Evolutionary conservation across 2,888 invertebrate genomes (phyloP).

Genomic region (Neoitamus cyanurus): DNA sequence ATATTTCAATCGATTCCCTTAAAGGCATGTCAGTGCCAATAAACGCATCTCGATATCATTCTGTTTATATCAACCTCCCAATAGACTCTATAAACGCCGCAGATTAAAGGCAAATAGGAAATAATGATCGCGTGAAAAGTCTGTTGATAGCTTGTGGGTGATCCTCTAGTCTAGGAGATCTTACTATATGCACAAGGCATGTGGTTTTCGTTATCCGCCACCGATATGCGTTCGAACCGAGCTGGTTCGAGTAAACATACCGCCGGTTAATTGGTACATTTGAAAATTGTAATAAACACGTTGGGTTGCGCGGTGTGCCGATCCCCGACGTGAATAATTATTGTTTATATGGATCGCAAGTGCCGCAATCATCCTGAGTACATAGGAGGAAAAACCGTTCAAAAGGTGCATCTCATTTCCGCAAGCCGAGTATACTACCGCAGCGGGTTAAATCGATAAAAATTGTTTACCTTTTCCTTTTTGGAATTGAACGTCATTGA

Average conservation of each 20-base stretch:
- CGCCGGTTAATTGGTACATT: slow-evolving; percentile 29
- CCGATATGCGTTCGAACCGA: slow-evolving; percentile 57
- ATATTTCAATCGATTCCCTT: background rate
- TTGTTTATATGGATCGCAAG: slow-evolving; percentile 25
- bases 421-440: background rate
- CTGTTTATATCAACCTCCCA: slow-evolving; percentile 16
- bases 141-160: background rate
- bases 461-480: slow-evolving; percentile 13
- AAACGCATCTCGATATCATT: background rate
- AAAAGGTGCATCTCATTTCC: slow-evolving; percentile 18
- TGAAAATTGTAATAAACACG: slow-evolving; percentile 40
- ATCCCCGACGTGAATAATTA: slow-evolving; percentile 28
- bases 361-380: background rate
- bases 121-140: background rate
- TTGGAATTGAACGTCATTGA: background rate
- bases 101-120: slow-evolving; percentile 30
- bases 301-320: background rate
- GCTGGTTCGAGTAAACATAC: background rate
- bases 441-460: slow-evolving; percentile 7
- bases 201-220: slow-evolving; percentile 65
- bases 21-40: slow-evolving; percentile 9
- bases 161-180: slow-evolving; percentile 48
- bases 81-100: background rate
- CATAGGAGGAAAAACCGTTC: background rate
- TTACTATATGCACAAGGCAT: slow-evolving; percentile 63